Conservation (phyloP, 2,888 invertebrate genomes). For the Orchestes rusci region DNA sequence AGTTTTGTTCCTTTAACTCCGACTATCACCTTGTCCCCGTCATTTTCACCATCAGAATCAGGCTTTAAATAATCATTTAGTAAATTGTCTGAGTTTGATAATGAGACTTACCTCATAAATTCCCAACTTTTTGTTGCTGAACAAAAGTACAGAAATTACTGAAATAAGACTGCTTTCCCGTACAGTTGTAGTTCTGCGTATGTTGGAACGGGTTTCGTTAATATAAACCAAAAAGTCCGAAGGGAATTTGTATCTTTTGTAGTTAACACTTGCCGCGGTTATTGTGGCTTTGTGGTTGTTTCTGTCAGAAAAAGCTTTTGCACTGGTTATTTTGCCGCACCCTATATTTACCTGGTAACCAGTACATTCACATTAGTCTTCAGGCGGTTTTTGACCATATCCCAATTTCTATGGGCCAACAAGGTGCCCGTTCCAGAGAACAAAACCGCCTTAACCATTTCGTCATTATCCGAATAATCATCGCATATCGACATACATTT, state of each 20-base stretch:
- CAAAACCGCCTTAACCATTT: constrained; percentile 52
- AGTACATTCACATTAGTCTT: constrained; percentile 39
- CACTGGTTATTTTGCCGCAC: no score
- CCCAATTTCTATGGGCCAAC: constrained; percentile 45
- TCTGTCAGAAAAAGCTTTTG: no score
- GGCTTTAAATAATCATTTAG: constrained; percentile 8
- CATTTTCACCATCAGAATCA: not conserved
- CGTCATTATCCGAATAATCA: constrained; percentile 49
- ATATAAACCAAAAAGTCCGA: constrained; percentile 51
- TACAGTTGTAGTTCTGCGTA: constrained; percentile 50
- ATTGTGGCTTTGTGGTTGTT: constrained; percentile 52
- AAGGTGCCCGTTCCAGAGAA: constrained; percentile 54
- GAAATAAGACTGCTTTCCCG: constrained; percentile 54
- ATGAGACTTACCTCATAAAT: constrained; percentile 36
- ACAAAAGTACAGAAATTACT: constrained; percentile 53
- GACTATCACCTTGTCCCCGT: constrained; percentile 33
- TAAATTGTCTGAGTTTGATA: no score
- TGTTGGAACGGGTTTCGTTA: constrained; percentile 50
- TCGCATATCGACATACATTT: constrained; percentile 36
- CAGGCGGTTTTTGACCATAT: constrained; percentile 47
- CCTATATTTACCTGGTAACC: constrained; percentile 54
- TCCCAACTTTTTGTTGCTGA: constrained; percentile 40
- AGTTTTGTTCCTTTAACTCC: constrained; percentile 40
- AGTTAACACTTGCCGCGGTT: constrained; percentile 59
- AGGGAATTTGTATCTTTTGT: constrained; percentile 43